A percentile compares a stretch with the other conserved stretches of the same genome.
Conservation (phyloP, 2,888 invertebrate species). For the Stegophylla sp. region DNA sequence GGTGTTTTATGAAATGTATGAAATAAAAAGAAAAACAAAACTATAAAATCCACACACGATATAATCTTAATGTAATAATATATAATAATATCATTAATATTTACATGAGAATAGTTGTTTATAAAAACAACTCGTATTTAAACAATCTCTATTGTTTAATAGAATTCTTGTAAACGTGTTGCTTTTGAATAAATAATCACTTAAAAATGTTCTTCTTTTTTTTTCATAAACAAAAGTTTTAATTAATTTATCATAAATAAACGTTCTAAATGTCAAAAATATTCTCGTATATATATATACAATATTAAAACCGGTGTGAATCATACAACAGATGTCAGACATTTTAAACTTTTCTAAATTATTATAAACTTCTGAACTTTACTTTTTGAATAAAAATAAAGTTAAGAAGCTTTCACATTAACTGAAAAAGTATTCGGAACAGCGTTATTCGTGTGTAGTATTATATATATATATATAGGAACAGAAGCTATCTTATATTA, state of each 20-base stretch:
- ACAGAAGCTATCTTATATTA: not conserved
- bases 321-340: constrained; percentile 1
- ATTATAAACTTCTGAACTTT: not conserved
- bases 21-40: too few relatives aligned
- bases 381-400: not conserved
- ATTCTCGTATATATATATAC: not conserved
- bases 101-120: too few relatives aligned
- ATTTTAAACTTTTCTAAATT: constrained; percentile 10
- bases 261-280: not conserved
- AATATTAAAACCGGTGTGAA: not conserved
- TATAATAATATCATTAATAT: too few relatives aligned
- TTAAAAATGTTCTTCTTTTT: not conserved
- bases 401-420: not conserved
- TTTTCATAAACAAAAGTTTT: not conserved
- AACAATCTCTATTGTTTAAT: too few relatives aligned
- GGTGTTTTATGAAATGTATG: too few relatives aligned
- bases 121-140: too few relatives aligned
- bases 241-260: not conserved
- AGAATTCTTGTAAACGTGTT: too few relatives aligned
- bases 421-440: not conserved
- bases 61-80: too few relatives aligned
- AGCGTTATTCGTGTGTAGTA: too few relatives aligned
- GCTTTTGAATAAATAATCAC: not conserved
- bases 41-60: too few relatives aligned
- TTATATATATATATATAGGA: not conserved